Percentiles rank a stretch among this genome's conserved stretches.
These are phyloP conservation scores for Neodon shergylaensis DNA, from an alignment of 2,113 vertebrate species.

Conservation along the genomic window DNA sequence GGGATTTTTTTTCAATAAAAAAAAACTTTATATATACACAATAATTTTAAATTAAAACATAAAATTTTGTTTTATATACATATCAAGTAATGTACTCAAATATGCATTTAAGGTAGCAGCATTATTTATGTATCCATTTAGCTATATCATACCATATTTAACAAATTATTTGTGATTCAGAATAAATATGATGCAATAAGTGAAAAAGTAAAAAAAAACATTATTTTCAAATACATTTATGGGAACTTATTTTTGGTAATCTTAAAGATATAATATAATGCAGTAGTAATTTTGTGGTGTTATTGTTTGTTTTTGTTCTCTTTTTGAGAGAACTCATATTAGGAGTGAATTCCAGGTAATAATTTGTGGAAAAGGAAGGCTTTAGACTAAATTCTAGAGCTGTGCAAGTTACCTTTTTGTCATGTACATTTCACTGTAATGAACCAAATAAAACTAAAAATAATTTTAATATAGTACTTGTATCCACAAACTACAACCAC, in stretches of 20 bases:
- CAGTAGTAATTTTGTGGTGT: neutral
- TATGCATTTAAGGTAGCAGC: too few relatives aligned
- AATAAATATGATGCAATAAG: neutral
- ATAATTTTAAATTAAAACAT: too few relatives aligned
- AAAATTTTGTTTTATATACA: too few relatives aligned
- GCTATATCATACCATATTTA: too few relatives aligned
- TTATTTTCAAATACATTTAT: constrained; percentile 8
- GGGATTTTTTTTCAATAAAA: too few relatives aligned
- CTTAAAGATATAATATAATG: neutral
- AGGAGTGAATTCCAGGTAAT: neutral
- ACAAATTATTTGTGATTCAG: neutral
- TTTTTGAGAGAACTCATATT: neutral
- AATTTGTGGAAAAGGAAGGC: neutral
- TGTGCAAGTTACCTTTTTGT: neutral
- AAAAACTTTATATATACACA: too few relatives aligned
- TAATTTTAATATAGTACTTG: neutral
- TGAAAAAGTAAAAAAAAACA: neutral
- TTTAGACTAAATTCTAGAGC: neutral
- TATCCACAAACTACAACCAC: neutral
- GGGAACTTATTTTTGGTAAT: neutral
- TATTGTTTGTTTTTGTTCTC: neutral
- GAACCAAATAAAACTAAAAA: neutral
- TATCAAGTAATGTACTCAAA: too few relatives aligned
- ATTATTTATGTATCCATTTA: too few relatives aligned
- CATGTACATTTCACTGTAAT: neutral